Base-by-base conservation (phyloP, 2,797 vertebrate genomes). In the Scarus forsteni region DNA sequence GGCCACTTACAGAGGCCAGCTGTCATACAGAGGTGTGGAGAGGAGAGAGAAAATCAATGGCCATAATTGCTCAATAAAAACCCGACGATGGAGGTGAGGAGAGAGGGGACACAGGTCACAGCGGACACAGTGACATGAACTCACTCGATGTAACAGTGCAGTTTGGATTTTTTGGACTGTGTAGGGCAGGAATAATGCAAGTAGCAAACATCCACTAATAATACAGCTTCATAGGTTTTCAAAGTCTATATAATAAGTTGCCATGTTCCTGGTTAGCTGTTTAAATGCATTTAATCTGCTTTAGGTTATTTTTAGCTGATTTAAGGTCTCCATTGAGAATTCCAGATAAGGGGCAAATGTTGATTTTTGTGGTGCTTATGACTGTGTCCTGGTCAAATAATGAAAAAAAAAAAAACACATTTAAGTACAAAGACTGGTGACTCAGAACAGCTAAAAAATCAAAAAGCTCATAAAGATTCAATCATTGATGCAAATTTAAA, bases 61-160 rank as follows among this genome's bases (percentile, higher is more conserved):
- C 69, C 79, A 84, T 93, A 90, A 91, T 87, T 91, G 89, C 83
- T 88, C 84, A 85, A 83, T 89, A 91, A 86, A 85, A 69, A 73
- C 55, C 60, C 3, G 52, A 58, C 7, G 46, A 79, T 75, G 45
- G 77, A 79, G 71, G 72, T 60, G 58, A 35, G 57, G 52, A 63
- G 71, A 68, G 53, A 66, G 44, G 36, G 63, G 56, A 63, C 79
- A 55, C 1, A 19, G 72, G 75, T 84, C 70, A 82, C 70, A 13
- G 67, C 58, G 51, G 63, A 75, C 59, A 50, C 38, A 5, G 27
- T 19, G 55, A 48, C 40, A 12, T 66, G 56, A 38, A 51, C 54
- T 62, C 15, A 43, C 48, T 66, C 66, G 42, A 60, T 65, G 43
- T 38, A 50, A 70, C 18, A 2, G 15, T 12, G 53, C 46, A 38